Conservation (phyloP, 2,113 vertebrate genomes). For the Ceyx melanurus region DNA sequence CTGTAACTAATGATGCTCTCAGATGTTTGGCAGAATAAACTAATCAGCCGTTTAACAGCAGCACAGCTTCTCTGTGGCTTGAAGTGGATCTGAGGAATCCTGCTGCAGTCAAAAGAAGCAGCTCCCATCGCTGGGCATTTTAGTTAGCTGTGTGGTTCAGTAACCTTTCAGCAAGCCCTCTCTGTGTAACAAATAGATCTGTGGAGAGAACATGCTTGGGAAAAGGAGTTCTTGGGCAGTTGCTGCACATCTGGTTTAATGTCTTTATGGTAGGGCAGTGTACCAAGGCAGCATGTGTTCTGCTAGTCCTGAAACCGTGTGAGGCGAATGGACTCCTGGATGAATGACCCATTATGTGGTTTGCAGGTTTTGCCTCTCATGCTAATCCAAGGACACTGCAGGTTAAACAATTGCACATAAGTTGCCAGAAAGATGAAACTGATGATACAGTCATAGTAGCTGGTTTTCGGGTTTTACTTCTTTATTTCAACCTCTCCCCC, state of each 20-base stretch:
- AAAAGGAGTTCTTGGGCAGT: neutral
- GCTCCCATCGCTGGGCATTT: neutral
- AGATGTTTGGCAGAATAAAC: conserved; percentile 72
- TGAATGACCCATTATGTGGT: neutral
- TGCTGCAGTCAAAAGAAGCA: neutral
- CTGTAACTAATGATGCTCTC: conserved; percentile 68
- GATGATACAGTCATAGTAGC: neutral
- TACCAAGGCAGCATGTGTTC: neutral
- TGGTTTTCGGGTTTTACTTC: neutral
- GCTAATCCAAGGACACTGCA: neutral
- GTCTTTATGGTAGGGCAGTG: neutral
- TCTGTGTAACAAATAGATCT: neutral
- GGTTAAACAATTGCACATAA: conserved; percentile 8
- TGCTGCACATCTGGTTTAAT: conserved; percentile 8
- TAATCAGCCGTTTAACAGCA: conserved; percentile 61
- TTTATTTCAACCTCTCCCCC: neutral
- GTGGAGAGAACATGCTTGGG: neutral
- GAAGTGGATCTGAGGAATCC: neutral
- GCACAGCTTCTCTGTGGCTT: conserved; percentile 27
- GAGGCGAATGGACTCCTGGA: neutral
- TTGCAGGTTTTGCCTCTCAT: neutral
- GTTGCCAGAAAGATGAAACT: neutral
- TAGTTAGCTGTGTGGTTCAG: neutral
- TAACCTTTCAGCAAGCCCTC: neutral
- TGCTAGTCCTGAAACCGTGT: neutral